Percentiles rank a stretch among this genome's conserved stretches.
Evolutionary conservation across 2,888 invertebrate species (phyloP).

Genomic region (Xestia sexstrigata): DNA sequence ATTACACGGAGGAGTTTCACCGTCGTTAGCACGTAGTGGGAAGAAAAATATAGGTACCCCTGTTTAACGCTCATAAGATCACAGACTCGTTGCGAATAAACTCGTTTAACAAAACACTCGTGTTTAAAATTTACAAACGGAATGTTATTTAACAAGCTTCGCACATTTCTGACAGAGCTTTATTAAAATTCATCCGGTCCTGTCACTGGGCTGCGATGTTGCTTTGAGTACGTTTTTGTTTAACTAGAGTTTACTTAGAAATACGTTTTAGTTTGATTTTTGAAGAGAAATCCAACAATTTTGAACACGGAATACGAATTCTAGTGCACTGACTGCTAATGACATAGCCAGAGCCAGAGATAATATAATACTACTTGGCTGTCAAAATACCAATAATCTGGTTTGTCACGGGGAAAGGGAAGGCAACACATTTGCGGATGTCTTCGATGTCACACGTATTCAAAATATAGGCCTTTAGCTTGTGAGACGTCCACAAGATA

Average conservation of each 20-base stretch:
- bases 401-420: background rate
- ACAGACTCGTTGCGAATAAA: conserved; percentile 3
- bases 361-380: background rate
- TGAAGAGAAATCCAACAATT: background rate
- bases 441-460: background rate
- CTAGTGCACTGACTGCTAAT: background rate
- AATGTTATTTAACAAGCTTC: conserved; percentile 38
- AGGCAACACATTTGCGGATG: background rate
- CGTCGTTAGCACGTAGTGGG: background rate
- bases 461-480: background rate
- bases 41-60: background rate
- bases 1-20: background rate
- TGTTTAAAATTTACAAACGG: conserved; percentile 29
- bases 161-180: conserved; percentile 32
- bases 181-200: conserved; percentile 50
- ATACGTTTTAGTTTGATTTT: background rate
- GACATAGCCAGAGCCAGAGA: no score
- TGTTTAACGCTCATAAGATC: background rate
- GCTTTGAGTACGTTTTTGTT: conserved; percentile 26
- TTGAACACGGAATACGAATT: background rate
- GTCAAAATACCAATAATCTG: background rate
- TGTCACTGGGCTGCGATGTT: conserved; percentile 2
- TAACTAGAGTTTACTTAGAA: background rate
- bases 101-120: conserved; percentile 16
- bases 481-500: background rate